A percentile compares a stretch with the other conserved stretches of the same genome.
Evolutionary conservation across 2,888 invertebrate genomes (phyloP).

Genomic region (Pseudococcus jackbeardsleyi): DNA sequence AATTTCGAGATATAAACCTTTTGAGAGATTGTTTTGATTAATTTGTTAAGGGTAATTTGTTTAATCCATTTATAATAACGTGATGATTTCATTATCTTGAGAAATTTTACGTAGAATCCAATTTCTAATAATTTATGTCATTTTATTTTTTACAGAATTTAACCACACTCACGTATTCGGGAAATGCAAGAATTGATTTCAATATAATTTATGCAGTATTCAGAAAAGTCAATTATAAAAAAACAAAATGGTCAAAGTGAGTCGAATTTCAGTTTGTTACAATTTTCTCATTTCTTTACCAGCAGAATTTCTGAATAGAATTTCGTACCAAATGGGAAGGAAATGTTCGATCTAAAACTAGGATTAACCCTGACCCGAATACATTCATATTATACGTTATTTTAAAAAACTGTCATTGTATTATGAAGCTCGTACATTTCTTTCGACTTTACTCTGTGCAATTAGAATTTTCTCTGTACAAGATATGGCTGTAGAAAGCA

Average conservation of each 20-base stretch:
- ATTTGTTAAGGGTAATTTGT: too few relatives aligned
- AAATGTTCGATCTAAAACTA: slow-evolving; percentile 10
- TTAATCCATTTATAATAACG: too few relatives aligned
- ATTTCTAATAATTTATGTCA: not conserved
- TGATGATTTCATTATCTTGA: too few relatives aligned
- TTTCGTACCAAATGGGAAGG: not conserved
- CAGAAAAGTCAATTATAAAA: slow-evolving; percentile 27
- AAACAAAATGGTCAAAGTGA: slow-evolving; percentile 43
- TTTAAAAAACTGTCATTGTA: not conserved
- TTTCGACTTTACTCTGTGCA: not conserved
- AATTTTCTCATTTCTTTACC: not conserved
- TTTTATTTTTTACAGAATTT: not conserved
- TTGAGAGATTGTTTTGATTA: too few relatives aligned
- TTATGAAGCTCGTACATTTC: not conserved
- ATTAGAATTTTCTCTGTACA: not conserved
- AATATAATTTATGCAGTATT: slow-evolving; percentile 33
- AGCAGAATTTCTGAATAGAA: not conserved
- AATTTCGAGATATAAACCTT: too few relatives aligned
- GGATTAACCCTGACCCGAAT: not conserved
- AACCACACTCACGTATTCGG: not conserved
- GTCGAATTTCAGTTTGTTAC: not conserved
- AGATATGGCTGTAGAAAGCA: not conserved
- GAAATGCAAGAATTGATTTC: not conserved
- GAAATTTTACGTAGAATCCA: too few relatives aligned
- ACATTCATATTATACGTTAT: not conserved